A percentile compares a stretch with the other conserved stretches of the same genome.
These are phyloP conservation scores for Cantharis nigra DNA, from an alignment of 2,888 invertebrate genomes.

Conservation along the genomic window DNA sequence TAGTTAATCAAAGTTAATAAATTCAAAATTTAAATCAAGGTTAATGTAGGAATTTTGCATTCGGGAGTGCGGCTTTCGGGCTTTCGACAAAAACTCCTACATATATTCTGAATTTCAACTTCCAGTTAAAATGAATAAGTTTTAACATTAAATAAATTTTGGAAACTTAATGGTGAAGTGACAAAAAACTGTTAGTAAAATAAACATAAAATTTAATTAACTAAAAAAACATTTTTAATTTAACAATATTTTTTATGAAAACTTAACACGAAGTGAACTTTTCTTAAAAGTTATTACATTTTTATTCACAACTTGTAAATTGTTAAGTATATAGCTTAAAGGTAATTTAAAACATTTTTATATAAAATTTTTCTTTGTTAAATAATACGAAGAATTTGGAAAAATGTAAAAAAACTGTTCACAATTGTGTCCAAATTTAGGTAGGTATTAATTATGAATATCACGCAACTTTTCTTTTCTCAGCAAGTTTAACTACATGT, in stretches of 20 bases:
- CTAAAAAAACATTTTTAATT: background rate
- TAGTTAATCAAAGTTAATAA: too few relatives aligned
- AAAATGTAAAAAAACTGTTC: background rate
- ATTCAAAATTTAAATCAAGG: too few relatives aligned
- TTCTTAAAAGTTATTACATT: background rate
- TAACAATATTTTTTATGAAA: background rate
- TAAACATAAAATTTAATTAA: background rate
- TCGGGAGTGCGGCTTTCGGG: too few relatives aligned
- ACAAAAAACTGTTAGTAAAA: background rate
- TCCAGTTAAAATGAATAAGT: background rate
- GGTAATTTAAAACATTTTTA: background rate
- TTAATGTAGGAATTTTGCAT: too few relatives aligned
- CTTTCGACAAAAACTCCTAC: too few relatives aligned
- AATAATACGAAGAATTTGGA: background rate
- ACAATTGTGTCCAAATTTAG: background rate
- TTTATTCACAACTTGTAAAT: background rate
- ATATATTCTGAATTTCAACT: too few relatives aligned
- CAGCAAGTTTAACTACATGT: background rate
- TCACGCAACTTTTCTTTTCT: background rate
- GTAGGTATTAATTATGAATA: background rate
- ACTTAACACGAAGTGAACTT: background rate
- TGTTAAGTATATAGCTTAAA: background rate
- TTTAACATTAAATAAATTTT: background rate
- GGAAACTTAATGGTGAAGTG: background rate
- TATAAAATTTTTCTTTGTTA: background rate